phyloP scores from a whole-genome alignment of 2,113 vertebrate species.

The Notothenia rossii region DNA sequence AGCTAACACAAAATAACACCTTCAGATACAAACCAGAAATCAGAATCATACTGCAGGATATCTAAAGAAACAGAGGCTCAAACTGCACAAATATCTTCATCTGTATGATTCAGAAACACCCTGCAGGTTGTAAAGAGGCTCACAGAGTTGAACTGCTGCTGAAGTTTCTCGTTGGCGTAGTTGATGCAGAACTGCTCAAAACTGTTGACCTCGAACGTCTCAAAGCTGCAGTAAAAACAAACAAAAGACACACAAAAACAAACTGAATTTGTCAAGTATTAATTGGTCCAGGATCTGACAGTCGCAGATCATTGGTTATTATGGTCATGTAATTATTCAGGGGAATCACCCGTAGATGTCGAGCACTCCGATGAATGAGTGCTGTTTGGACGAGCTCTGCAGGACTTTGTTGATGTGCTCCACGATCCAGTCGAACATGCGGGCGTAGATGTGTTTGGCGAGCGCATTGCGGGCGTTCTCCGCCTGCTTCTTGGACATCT shows the following conservation, averaged over 20 bases:
- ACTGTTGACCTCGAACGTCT: slow-evolving; percentile 99
- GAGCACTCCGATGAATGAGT: slow-evolving; percentile 97
- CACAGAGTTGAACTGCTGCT: slow-evolving; percentile 94
- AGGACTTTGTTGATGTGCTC: slow-evolving; percentile 96
- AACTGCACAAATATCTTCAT: too few relatives aligned
- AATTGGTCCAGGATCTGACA: too few relatives aligned
- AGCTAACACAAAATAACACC: too few relatives aligned
- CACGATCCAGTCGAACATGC: slow-evolving; percentile 98
- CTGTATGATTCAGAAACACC: too few relatives aligned
- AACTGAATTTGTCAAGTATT: too few relatives aligned
- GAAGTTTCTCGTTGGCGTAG: slow-evolving; percentile 98
- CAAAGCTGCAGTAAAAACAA: slow-evolving; percentile 85
- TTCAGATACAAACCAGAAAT: too few relatives aligned
- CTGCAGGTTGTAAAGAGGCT: too few relatives aligned
- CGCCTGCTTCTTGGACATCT: slow-evolving; percentile 93
- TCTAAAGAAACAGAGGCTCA: too few relatives aligned
- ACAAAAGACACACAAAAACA: neutral
- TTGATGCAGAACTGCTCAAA: slow-evolving; percentile 99
- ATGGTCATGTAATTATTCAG: too few relatives aligned
- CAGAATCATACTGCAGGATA: too few relatives aligned
- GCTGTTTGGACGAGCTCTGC: slow-evolving; percentile 90
- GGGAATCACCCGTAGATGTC: slow-evolving; percentile 94
- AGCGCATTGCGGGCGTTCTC: slow-evolving; percentile 95
- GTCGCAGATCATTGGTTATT: too few relatives aligned
- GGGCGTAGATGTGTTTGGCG: slow-evolving; percentile 97